A percentile compares a stretch with the other conserved stretches of the same genome.
Conservation (phyloP, 1,140 invertebrate species). For the Drosophila kanapiae region DNA sequence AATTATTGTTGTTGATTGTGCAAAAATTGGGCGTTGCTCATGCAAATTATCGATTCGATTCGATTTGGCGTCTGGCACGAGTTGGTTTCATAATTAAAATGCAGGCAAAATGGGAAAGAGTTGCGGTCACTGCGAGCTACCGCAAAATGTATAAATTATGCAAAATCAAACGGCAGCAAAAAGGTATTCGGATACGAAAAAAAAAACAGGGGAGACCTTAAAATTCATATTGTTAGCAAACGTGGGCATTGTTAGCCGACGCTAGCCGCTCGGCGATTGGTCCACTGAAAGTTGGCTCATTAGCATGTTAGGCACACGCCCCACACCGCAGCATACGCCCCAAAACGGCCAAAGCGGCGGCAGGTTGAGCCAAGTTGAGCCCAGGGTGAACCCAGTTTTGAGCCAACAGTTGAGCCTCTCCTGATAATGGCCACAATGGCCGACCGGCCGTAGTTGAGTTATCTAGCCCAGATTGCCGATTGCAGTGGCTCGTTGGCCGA, state of each 20-base stretch:
- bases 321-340: slow-evolving; percentile 69
- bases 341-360: slow-evolving; percentile 23
- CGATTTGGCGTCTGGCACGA: slow-evolving; percentile 63
- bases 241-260: slow-evolving; percentile 53
- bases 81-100: slow-evolving; percentile 74
- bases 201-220: slow-evolving; percentile 38
- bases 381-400: slow-evolving; percentile 10
- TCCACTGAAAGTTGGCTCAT: slow-evolving; percentile 75
- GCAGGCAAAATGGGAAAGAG: slow-evolving; percentile 57
- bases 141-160: slow-evolving; percentile 72
- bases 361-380: slow-evolving; percentile 39
- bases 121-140: slow-evolving; percentile 63
- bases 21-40: slow-evolving; percentile 58
- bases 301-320: slow-evolving; percentile 79
- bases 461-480: slow-evolving; percentile 71
- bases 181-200: slow-evolving; percentile 40
- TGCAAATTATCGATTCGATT: slow-evolving; percentile 66
- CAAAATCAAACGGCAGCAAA: slow-evolving; percentile 55
- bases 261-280: slow-evolving; percentile 65
- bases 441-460: slow-evolving; percentile 51
- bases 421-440: slow-evolving; percentile 60
- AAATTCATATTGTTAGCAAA: slow-evolving; percentile 71
- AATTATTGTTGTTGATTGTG: slow-evolving; percentile 48
- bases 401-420: slow-evolving; percentile 13
- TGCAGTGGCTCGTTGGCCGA: slow-evolving; percentile 33